These are phyloP conservation scores for Tadarida brasiliensis DNA, from an alignment of 2,797 vertebrate genomes.

Conservation along the genomic window DNA sequence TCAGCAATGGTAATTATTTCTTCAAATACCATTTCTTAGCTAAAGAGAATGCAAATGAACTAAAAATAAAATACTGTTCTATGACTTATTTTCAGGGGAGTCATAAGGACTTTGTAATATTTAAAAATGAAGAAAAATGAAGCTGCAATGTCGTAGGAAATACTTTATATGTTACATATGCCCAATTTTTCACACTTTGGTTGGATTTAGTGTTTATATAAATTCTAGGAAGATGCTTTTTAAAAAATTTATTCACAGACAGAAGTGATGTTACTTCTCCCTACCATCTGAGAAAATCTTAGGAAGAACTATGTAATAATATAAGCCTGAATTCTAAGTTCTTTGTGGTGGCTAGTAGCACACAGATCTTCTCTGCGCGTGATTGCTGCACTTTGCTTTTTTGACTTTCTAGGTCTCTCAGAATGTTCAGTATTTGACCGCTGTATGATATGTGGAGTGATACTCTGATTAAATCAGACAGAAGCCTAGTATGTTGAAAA, in stretches of 20 bases:
- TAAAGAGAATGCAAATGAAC: background rate
- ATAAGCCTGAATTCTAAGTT: background rate
- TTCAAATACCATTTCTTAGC: background rate
- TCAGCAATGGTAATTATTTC: background rate
- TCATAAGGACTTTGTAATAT: background rate
- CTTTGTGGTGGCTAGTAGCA: background rate
- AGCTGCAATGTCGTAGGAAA: background rate
- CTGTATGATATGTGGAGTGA: constrained; percentile 19
- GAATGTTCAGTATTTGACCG: background rate
- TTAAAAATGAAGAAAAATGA: background rate
- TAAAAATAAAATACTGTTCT: background rate
- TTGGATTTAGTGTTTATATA: background rate
- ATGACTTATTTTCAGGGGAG: background rate
- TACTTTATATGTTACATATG: background rate
- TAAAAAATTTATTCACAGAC: background rate
- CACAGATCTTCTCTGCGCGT: background rate
- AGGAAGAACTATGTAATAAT: background rate
- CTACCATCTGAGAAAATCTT: background rate
- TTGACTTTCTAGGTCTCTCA: background rate
- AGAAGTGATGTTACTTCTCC: background rate
- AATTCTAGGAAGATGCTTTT: background rate
- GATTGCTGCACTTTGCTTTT: background rate
- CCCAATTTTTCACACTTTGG: background rate
- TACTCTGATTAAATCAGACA: constrained; percentile 9
- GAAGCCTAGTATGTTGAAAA: background rate